Percentiles rank a stretch among this genome's conserved stretches.
These are phyloP conservation scores for Macaca nemestrina DNA, from an alignment of 2,113 vertebrate genomes.

Conservation along the genomic window DNA sequence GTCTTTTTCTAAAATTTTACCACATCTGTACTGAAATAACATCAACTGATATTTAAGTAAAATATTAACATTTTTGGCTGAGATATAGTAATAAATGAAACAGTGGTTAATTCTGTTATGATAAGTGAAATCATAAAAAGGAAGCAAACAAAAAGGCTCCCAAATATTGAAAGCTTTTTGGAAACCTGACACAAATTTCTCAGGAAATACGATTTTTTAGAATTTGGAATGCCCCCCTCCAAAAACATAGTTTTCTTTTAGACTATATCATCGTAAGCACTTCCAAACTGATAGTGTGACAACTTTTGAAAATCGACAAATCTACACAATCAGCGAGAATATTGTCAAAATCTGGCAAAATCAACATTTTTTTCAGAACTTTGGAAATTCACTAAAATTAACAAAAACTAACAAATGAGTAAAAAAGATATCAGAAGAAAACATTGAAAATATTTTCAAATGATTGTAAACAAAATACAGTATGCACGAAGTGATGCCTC, in stretches of 20 bases:
- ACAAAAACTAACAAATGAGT: not conserved
- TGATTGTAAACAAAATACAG: not conserved
- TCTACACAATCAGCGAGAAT: not conserved
- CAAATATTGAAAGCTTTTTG: not conserved
- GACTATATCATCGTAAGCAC: not conserved
- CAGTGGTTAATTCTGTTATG: not conserved
- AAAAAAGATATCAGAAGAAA: not conserved
- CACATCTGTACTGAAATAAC: not conserved
- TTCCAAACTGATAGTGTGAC: not conserved
- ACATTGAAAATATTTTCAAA: not conserved
- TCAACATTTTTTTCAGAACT: not conserved
- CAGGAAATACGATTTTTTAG: not conserved
- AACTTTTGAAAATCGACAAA: not conserved
- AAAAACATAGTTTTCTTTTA: not conserved
- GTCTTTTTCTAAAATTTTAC: not conserved
- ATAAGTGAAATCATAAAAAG: not conserved
- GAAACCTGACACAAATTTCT: not conserved
- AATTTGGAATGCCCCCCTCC: not conserved
- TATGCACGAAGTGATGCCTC: not conserved
- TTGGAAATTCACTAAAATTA: not conserved
- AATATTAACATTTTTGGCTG: not conserved
- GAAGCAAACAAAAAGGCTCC: not conserved
- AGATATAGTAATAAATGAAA: not conserved
- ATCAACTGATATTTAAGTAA: not conserved
- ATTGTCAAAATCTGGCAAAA: not conserved